Evolutionary conservation across 2,888 invertebrate genomes (phyloP).

Genomic region (Crioceris asparagi): DNA sequence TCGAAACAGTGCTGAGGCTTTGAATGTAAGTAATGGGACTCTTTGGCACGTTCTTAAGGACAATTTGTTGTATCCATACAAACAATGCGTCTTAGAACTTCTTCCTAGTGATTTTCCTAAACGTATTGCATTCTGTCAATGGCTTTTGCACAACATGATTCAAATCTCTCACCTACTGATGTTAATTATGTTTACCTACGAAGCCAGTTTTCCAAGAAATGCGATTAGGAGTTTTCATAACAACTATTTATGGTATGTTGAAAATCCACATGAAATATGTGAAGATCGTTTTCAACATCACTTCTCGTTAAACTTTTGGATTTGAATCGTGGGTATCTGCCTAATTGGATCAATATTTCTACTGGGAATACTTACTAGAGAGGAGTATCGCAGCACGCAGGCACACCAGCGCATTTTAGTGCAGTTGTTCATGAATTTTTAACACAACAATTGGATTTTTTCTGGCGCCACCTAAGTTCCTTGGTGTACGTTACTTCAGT

Average conservation of each 20-base stretch:
- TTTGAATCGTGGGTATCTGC: constrained; percentile 12
- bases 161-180: constrained; percentile 4
- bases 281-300: constrained; percentile 12
- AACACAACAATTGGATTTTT: too few relatives aligned
- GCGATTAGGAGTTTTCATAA: constrained; percentile 8
- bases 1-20: constrained; percentile 7
- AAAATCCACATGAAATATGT: constrained; percentile 8
- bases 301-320: constrained; percentile 12
- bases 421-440: too few relatives aligned
- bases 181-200: constrained; percentile 6
- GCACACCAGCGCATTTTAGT: constrained; percentile 3
- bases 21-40: constrained; percentile 2
- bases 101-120: background rate
- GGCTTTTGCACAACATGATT: constrained; percentile 4
- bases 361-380: constrained; percentile 7
- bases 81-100: background rate
- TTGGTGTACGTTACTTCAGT: too few relatives aligned
- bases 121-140: constrained; percentile 1
- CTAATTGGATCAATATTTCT: constrained; percentile 13
- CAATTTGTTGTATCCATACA: constrained; percentile 6
- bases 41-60: background rate
- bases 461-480: too few relatives aligned
- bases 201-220: constrained; percentile 7
- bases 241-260: constrained; percentile 6
- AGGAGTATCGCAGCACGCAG: constrained; percentile 8